Evolutionary conservation across 2,797 vertebrate genomes (phyloP), one percentile per base, ranked within the genome.

Genomic region (Pangasius djambal): DNA sequence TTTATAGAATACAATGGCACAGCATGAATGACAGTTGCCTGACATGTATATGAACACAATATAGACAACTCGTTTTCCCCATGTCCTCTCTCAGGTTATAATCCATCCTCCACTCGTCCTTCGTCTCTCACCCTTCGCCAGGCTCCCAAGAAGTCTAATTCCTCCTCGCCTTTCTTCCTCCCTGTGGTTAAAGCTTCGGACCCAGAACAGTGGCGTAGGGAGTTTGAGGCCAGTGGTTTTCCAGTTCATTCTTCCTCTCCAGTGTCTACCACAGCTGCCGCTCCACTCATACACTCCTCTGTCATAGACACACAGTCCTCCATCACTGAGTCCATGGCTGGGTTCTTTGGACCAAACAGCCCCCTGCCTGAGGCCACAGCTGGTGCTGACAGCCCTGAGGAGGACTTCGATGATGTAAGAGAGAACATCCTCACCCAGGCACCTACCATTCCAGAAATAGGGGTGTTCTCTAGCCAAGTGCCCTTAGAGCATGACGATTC

Each of bases 181-280:
- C 63, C 88, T 37, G 85, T 18, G 3, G 59, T 75, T 12, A 90
- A 92, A 37, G 20, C 90, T 8, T 70, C 90, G 44, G 89, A 91
- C 75, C 83, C 86, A 2, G 92, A 92, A 82, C 86, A 89, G 59
- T 91, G 91, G 93, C 92, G 92, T 74, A 84, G 85, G 3, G 92
- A 94, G 52, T 87, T 88, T 0, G 93, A 93, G 90, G 88, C 92
- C 65, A 92, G 93, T 1, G 92, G 91, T 10, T 87, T 88, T 74
- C 92, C 89, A 12, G 34, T 86, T 2, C 90, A 77, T 20, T 75
- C 89, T 61, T 84, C 55, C 55, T 83, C 74, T 6, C 48, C 40
- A n/a, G 63, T 87, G 31, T 87, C 92, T 37, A 85, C 89, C 20
- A 75, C 89, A 87, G 87, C 87, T 69, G 84, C 85, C 0, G 28